phyloP scores from a whole-genome alignment of 2,113 vertebrate species.

The Nothoprocta pentlandii region DNA sequence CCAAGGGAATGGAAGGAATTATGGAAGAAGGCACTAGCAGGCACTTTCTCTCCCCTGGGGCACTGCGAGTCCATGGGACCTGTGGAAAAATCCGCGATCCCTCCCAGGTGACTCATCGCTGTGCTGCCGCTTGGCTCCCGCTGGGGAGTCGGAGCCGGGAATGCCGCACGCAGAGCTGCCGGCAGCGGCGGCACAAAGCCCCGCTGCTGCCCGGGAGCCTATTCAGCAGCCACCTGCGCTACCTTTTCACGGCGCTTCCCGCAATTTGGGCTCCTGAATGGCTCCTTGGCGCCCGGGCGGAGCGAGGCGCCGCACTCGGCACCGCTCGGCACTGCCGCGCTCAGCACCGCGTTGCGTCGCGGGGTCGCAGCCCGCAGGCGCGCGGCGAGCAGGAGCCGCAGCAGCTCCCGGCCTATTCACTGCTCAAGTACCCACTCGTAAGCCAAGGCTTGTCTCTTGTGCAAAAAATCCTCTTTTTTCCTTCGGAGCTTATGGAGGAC shows the following conservation, averaged over 20 bases:
- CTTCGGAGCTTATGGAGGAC: neutral
- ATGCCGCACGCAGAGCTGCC: neutral
- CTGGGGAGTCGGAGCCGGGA: neutral
- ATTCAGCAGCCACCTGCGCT: constrained; percentile 71
- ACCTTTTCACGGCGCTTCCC: constrained; percentile 47
- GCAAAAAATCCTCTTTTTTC: neutral
- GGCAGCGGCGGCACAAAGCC: neutral
- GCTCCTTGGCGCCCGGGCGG: no score
- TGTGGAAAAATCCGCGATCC: no score
- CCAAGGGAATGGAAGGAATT: no score
- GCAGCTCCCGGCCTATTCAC: neutral
- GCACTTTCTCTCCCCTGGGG: no score
- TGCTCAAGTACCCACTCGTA: neutral
- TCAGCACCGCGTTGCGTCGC: neutral
- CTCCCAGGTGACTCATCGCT: constrained; percentile 31
- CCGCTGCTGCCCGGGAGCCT: constrained; percentile 52
- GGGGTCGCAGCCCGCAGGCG: neutral
- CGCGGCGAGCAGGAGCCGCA: neutral
- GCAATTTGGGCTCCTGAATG: neutral
- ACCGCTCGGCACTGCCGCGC: neutral
- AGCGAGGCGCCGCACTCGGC: neutral
- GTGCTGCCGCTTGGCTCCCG: neutral
- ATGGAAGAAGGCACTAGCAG: no score
- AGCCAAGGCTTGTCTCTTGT: neutral
- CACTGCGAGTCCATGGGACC: no score